phyloP scores from a whole-genome alignment of 2,888 invertebrate genomes.

The Lacanobia wlatinum region DNA sequence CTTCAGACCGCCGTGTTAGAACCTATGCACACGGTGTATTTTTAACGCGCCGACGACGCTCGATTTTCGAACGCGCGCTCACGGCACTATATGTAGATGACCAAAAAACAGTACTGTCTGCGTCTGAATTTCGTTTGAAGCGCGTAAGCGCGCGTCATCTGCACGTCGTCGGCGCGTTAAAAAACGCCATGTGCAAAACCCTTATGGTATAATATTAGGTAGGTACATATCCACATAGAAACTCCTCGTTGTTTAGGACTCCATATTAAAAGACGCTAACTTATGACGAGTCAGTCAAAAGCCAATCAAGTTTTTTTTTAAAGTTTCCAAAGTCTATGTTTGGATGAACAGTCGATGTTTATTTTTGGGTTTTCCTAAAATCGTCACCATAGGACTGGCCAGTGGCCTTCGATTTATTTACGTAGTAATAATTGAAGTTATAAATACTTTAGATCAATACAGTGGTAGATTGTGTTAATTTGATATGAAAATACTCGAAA shows the following conservation, averaged over 20 bases:
- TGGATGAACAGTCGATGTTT: constrained; percentile 6
- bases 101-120: too few species aligned
- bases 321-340: constrained; percentile 10
- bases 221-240: not conserved
- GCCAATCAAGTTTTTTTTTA: not conserved
- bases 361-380: constrained; percentile 36
- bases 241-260: constrained; percentile 1
- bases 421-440: not conserved
- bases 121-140: too few species aligned
- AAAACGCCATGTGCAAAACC: too few species aligned
- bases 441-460: constrained; percentile 11
- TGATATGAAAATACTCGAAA: constrained; percentile 2
- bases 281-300: constrained; percentile 16
- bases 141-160: too few species aligned
- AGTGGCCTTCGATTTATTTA: constrained; percentile 3
- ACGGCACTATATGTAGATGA: too few species aligned
- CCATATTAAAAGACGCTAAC: not conserved
- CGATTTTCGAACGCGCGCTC: too few species aligned
- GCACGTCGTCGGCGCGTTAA: too few species aligned
- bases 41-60: too few species aligned
- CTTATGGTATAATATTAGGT: not conserved
- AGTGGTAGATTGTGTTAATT: constrained; percentile 30
- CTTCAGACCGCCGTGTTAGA: too few species aligned
- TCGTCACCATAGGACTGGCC: not conserved
- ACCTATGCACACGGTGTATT: too few species aligned